Evolutionary conservation across 1,140 invertebrate species (phyloP).

Genomic region (Liolophura sinensis): DNA sequence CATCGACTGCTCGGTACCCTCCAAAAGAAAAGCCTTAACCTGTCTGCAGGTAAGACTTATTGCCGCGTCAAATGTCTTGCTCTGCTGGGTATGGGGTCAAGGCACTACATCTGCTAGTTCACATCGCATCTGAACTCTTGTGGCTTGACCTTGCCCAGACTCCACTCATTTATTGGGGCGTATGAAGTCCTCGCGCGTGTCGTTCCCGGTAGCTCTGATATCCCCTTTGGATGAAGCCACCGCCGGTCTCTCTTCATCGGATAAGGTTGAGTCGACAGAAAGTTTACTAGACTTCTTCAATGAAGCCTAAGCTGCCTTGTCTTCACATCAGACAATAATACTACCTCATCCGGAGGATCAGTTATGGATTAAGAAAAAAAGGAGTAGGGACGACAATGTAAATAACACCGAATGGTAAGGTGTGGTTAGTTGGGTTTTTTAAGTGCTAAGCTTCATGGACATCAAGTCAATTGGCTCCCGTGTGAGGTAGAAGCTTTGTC

Average conservation of each 20-base stretch:
- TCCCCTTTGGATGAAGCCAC: conserved; percentile 3
- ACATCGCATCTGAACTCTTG: conserved; percentile 14
- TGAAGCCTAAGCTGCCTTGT: conserved; percentile 3
- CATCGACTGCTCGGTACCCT: conserved; percentile 12
- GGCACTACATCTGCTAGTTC: conserved; percentile 16
- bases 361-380: conserved; percentile 14
- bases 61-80: conserved; percentile 10
- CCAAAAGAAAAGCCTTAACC: not conserved
- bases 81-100: conserved; percentile 16
- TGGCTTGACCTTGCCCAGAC: conserved; percentile 11
- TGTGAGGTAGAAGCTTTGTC: conserved; percentile 28
- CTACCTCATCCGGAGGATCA: conserved; percentile 1
- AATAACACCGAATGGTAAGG: conserved; percentile 20
- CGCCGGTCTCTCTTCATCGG: conserved; percentile 9
- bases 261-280: conserved; percentile 16
- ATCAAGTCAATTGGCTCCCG: conserved; percentile 24
- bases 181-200: conserved; percentile 17
- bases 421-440: conserved; percentile 20
- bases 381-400: conserved; percentile 17
- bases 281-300: conserved; percentile 3
- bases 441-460: conserved; percentile 18
- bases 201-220: conserved; percentile 3
- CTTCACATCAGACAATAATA: not conserved
- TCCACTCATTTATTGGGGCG: conserved; percentile 20
- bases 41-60: too few species aligned